A percentile compares a stretch with the other conserved stretches of the same genome.
These are phyloP conservation scores for Nephrotoma flavescens DNA, from an alignment of 2,888 invertebrate species.

Conservation along the genomic window DNA sequence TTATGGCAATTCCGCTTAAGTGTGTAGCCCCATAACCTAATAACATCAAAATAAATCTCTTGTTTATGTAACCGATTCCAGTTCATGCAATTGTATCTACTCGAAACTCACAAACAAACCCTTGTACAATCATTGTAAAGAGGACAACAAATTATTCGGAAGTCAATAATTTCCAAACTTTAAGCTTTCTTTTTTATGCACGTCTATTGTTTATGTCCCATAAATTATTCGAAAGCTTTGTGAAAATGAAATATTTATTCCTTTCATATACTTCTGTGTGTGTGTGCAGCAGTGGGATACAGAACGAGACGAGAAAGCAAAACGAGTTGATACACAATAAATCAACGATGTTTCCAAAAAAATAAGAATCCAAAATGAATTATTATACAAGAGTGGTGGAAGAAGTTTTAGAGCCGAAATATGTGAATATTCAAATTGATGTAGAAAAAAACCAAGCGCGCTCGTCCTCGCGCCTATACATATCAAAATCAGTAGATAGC, in stretches of 20 bases:
- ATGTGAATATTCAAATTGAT: too few species aligned
- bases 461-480: too few species aligned
- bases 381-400: background rate
- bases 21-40: too few species aligned
- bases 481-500: too few species aligned
- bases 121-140: background rate
- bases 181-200: background rate
- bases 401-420: too few species aligned
- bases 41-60: too few species aligned
- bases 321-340: background rate
- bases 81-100: too few species aligned
- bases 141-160: background rate
- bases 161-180: background rate
- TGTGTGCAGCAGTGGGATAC: too few species aligned
- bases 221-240: background rate
- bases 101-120: background rate
- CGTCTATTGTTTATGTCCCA: background rate
- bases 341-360: background rate
- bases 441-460: too few species aligned
- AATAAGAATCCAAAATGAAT: background rate
- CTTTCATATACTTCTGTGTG: background rate
- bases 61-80: too few species aligned
- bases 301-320: background rate
- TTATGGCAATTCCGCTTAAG: too few species aligned
- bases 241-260: background rate